phyloP scores from a whole-genome alignment of 2,797 vertebrate genomes.

The Falco novaeseelandiae region DNA sequence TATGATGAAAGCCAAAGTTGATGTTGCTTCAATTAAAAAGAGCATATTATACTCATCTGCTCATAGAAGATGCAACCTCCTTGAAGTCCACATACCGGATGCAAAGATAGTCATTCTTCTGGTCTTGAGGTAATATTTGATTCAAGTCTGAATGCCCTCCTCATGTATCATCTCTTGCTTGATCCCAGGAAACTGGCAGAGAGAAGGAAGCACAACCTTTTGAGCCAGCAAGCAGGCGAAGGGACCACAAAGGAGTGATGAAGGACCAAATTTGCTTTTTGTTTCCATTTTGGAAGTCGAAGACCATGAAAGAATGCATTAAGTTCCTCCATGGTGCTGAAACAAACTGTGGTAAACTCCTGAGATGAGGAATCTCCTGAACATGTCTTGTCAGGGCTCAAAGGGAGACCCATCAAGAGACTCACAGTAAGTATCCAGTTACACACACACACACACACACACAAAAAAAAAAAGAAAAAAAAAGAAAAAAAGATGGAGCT shows the following conservation, averaged over 20 bases:
- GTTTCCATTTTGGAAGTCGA: slow-evolving; percentile 28
- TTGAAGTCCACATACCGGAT: slow-evolving; percentile 61
- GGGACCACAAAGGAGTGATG: slow-evolving; percentile 50
- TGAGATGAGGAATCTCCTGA: neutral
- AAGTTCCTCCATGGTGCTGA: neutral
- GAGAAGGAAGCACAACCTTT: slow-evolving; percentile 69
- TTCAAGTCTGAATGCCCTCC: slow-evolving; percentile 63
- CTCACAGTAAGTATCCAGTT: neutral
- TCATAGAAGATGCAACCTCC: slow-evolving; percentile 60
- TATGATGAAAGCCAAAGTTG: slow-evolving; percentile 13
- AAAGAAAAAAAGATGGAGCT: neutral
- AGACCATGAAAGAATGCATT: slow-evolving; percentile 21
- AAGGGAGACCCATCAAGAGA: neutral
- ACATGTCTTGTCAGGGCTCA: neutral
- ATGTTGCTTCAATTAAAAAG: slow-evolving; percentile 56
- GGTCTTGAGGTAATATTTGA: slow-evolving; percentile 58
- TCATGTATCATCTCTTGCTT: slow-evolving; percentile 56
- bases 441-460: neutral
- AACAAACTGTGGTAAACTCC: slow-evolving; percentile 1
- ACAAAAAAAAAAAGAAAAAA: neutral
- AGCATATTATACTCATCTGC: slow-evolving; percentile 69
- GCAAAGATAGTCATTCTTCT: slow-evolving; percentile 55
- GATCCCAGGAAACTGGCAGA: slow-evolving; percentile 68
- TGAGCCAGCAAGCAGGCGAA: slow-evolving; percentile 55
- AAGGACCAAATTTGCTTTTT: slow-evolving; percentile 15